Conservation (phyloP, 2,797 vertebrate species). For the Lutjanus argentimaculatus region DNA sequence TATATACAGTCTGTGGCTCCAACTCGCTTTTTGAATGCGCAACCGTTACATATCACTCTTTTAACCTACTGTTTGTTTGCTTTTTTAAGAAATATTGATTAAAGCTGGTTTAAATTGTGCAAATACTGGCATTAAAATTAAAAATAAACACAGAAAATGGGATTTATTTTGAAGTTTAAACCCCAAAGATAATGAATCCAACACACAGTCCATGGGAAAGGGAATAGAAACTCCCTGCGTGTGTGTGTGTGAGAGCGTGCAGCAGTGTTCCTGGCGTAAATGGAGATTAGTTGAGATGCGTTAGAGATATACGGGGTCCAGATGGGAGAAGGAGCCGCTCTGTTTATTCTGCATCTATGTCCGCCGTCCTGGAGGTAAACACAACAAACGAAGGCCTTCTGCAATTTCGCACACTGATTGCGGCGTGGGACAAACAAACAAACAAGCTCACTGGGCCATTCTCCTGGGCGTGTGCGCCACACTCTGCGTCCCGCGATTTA, state of each 20-base stretch:
- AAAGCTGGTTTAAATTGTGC: neutral
- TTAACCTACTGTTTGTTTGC: too few relatives aligned
- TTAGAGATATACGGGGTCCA: conserved; percentile 44
- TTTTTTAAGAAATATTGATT: neutral
- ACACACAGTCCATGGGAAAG: neutral
- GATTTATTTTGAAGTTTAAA: neutral
- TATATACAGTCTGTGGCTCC: too few relatives aligned
- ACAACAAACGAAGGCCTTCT: conserved; percentile 48
- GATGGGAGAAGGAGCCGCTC: conserved; percentile 43
- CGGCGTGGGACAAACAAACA: conserved; percentile 62
- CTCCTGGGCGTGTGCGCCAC: conserved; percentile 48
- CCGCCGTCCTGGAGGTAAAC: conserved; percentile 63
- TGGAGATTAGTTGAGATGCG: conserved; percentile 32
- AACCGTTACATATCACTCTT: too few relatives aligned
- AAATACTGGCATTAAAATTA: neutral
- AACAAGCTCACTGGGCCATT: conserved; percentile 61
- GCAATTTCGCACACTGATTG: conserved; percentile 62
- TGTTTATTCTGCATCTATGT: conserved; percentile 52
- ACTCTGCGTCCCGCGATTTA: conserved; percentile 61
- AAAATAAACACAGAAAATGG: neutral
- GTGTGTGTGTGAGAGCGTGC: neutral
- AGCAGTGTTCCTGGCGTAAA: neutral
- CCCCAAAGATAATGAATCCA: neutral
- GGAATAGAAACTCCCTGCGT: neutral
- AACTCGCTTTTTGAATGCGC: too few relatives aligned